Conservation (phyloP, 2,888 invertebrate species). For the Diplazon laetatorius region DNA sequence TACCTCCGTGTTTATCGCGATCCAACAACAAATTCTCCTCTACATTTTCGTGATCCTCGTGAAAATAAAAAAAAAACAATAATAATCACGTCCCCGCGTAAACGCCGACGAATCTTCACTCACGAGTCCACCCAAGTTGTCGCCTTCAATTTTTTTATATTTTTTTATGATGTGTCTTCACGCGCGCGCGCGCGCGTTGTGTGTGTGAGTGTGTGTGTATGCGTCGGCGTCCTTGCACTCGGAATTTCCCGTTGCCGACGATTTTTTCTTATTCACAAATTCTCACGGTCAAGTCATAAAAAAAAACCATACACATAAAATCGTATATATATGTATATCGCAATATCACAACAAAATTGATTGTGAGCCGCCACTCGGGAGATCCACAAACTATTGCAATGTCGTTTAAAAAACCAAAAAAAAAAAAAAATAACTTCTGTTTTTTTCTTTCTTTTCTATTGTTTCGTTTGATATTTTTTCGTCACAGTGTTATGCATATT, state of each 20-base stretch:
- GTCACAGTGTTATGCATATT: too few relatives aligned
- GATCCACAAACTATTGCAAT: too few relatives aligned
- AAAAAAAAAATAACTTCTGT: too few relatives aligned
- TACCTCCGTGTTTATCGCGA: not conserved
- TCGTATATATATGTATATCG: not conserved
- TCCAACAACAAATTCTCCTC: constrained; percentile 22
- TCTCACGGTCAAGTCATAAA: too few relatives aligned
- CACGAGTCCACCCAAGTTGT: not conserved
- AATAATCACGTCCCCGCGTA: constrained; percentile 29
- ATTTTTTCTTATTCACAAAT: not conserved
- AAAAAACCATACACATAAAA: not conserved
- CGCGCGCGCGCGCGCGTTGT: too few relatives aligned
- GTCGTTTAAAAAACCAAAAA: too few relatives aligned
- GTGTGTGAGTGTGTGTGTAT: too few relatives aligned
- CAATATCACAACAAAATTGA: too few relatives aligned
- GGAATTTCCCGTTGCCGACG: constrained; percentile 7
- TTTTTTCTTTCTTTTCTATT: not conserved
- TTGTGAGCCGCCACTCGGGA: too few relatives aligned
- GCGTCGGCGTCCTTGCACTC: not conserved
- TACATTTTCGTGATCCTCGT: constrained; percentile 27
- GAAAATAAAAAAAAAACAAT: too few relatives aligned
- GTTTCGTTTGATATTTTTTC: not conserved
- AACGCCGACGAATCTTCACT: not conserved
- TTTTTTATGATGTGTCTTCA: not conserved
- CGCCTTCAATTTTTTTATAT: not conserved